Conservation (phyloP, 2,113 vertebrate genomes). For the Zootoca vivipara region DNA sequence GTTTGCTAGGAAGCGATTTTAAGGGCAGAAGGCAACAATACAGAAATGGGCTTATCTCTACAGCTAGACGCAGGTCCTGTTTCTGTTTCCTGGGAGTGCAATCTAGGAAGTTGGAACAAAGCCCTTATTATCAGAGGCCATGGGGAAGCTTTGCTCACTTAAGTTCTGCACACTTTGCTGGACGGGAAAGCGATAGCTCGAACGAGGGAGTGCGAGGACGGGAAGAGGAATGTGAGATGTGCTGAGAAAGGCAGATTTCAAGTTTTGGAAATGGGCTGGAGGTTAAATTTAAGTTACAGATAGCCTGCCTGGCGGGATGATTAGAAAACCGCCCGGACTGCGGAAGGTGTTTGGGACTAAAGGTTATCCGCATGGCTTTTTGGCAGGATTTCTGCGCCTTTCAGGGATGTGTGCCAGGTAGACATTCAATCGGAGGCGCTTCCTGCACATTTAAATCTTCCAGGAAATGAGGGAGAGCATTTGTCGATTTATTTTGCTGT, state of each 20-base stretch:
- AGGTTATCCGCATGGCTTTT: too few species aligned
- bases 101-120: slow-evolving; percentile 34
- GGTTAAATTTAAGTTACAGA: not conserved
- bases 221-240: slow-evolving; percentile 14
- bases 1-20: not conserved
- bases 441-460: too few species aligned
- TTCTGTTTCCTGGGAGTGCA: not conserved
- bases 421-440: too few species aligned
- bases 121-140: slow-evolving; percentile 48
- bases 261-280: not conserved
- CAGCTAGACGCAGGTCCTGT: slow-evolving; percentile 1
- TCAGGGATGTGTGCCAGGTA: too few species aligned
- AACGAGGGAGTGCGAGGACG: slow-evolving; percentile 47
- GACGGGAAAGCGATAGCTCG: slow-evolving; percentile 39
- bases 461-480: too few species aligned
- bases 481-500: too few species aligned
- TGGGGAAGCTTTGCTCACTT: slow-evolving; percentile 54
- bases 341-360: too few species aligned
- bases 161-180: not conserved
- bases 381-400: too few species aligned
- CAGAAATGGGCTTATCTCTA: not conserved
- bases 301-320: too few species aligned
- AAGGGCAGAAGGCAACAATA: not conserved
- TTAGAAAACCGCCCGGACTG: too few species aligned
- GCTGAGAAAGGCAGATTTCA: not conserved